A percentile compares a stretch with the other conserved stretches of the same genome.
These are phyloP conservation scores for Myrmophylax atrothorax DNA, from an alignment of 2,113 vertebrate genomes.

Conservation along the genomic window DNA sequence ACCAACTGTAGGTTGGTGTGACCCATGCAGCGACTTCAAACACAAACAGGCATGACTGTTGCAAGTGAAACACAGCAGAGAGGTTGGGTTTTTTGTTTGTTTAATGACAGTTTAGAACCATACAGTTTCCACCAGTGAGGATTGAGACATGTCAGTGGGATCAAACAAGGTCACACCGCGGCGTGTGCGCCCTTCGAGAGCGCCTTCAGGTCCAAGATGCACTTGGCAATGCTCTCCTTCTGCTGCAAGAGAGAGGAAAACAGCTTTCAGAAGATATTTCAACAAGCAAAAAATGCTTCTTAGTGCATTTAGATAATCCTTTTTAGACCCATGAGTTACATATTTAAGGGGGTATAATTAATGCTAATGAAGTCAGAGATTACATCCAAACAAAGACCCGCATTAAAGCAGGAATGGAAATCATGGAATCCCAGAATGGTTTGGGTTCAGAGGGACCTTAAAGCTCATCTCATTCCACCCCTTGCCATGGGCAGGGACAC, in stretches of 20 bases:
- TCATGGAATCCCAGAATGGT: neutral
- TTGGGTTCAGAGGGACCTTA: neutral
- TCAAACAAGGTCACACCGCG: neutral
- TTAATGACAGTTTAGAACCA: slow-evolving; percentile 33
- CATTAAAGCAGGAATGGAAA: neutral
- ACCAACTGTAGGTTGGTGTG: rapidly evolving
- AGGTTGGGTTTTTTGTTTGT: neutral
- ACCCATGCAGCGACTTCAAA: neutral
- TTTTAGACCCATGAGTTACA: rapidly evolving
- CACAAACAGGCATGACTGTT: neutral
- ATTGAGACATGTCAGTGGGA: rapidly evolving
- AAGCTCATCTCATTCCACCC: neutral
- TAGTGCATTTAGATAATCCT: neutral
- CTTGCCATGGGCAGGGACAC: neutral
- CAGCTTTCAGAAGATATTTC: neutral
- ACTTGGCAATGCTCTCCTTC: slow-evolving; percentile 93
- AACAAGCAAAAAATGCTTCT: rapidly evolving
- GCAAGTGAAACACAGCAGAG: neutral
- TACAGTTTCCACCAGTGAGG: neutral
- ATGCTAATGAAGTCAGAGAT: neutral
- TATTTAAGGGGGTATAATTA: neutral
- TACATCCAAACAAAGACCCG: neutral
- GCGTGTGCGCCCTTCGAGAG: slow-evolving; percentile 82
- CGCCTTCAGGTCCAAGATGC: slow-evolving; percentile 89
- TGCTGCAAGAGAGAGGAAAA: slow-evolving; percentile 80